Evolutionary conservation across 2,888 invertebrate genomes (phyloP).

Genomic region (Cremastobaeus sp.): DNA sequence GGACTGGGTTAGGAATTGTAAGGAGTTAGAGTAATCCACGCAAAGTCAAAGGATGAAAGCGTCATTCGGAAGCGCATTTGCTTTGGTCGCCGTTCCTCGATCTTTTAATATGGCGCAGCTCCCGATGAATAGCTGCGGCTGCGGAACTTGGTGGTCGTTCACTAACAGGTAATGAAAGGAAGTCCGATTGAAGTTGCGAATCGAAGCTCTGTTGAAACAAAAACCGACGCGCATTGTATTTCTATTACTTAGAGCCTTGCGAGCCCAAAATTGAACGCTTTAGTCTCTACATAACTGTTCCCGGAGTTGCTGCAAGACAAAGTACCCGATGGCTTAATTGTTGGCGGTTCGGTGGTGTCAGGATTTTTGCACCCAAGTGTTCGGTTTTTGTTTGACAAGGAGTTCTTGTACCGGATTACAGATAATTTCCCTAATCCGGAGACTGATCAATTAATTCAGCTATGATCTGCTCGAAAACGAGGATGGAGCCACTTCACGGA

Average conservation of each 20-base stretch:
- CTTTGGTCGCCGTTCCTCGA: constrained; percentile 57
- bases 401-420: too few relatives aligned
- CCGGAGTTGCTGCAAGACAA: constrained; percentile 30
- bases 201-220: constrained; percentile 41
- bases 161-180: constrained; percentile 56
- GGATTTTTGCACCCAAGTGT: too few relatives aligned
- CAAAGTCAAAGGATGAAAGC: constrained; percentile 63
- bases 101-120: constrained; percentile 65
- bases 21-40: constrained; percentile 68
- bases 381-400: too few relatives aligned
- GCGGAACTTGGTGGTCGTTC: constrained; percentile 44
- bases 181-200: constrained; percentile 50
- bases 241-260: constrained; percentile 31
- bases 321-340: constrained; percentile 25
- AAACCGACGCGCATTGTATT: constrained; percentile 25
- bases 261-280: constrained; percentile 24
- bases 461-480: too few relatives aligned
- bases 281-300: constrained; percentile 21
- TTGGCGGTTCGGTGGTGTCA: too few relatives aligned
- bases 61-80: constrained; percentile 51
- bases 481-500: too few relatives aligned
- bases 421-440: too few relatives aligned
- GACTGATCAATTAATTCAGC: too few relatives aligned
- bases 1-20: constrained; percentile 61
- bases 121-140: constrained; percentile 58